Percentiles rank a stretch among this genome's conserved stretches.
phyloP scores from a whole-genome alignment of 2,888 invertebrate genomes.

The Malachius bipustulatus region DNA sequence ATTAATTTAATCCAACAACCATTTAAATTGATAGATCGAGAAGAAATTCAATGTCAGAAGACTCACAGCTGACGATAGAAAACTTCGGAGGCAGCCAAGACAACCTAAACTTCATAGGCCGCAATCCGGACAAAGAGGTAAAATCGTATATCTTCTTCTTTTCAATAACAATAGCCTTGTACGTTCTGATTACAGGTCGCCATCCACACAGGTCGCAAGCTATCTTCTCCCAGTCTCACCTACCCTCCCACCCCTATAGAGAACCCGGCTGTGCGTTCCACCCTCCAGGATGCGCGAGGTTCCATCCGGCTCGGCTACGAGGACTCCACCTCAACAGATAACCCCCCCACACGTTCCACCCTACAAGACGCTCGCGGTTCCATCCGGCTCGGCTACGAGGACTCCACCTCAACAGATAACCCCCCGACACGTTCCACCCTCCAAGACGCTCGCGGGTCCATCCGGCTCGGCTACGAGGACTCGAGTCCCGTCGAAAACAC shows the following conservation, averaged over 20 bases:
- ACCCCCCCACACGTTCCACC: slow-evolving; percentile 58
- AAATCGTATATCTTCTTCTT: background rate
- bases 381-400: slow-evolving; percentile 54
- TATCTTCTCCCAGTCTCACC: slow-evolving; percentile 44
- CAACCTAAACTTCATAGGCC: slow-evolving; percentile 71
- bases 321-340: slow-evolving; percentile 37
- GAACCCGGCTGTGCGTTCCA: slow-evolving; percentile 56
- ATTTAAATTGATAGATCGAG: slow-evolving; percentile 47
- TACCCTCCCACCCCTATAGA: no score
- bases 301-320: slow-evolving; percentile 58
- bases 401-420: slow-evolving; percentile 36
- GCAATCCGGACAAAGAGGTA: slow-evolving; percentile 68
- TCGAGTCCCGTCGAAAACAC: slow-evolving; percentile 38
- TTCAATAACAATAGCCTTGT: slow-evolving; percentile 1
- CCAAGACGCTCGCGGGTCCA: slow-evolving; percentile 61
- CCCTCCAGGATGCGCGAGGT: slow-evolving; percentile 62
- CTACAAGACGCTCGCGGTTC: slow-evolving; percentile 64
- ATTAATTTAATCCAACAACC: no score
- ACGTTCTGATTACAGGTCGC: slow-evolving; percentile 29
- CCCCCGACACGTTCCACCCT: slow-evolving; percentile 62
- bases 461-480: slow-evolving; percentile 54
- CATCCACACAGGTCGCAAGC: slow-evolving; percentile 39
- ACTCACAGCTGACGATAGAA: slow-evolving; percentile 82
- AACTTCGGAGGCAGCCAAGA: slow-evolving; percentile 90
- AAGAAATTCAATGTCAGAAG: slow-evolving; percentile 73